A percentile compares a stretch with the other conserved stretches of the same genome.
Evolutionary conservation across 2,888 invertebrate species (phyloP).

Genomic region (Drosophila lutescens): DNA sequence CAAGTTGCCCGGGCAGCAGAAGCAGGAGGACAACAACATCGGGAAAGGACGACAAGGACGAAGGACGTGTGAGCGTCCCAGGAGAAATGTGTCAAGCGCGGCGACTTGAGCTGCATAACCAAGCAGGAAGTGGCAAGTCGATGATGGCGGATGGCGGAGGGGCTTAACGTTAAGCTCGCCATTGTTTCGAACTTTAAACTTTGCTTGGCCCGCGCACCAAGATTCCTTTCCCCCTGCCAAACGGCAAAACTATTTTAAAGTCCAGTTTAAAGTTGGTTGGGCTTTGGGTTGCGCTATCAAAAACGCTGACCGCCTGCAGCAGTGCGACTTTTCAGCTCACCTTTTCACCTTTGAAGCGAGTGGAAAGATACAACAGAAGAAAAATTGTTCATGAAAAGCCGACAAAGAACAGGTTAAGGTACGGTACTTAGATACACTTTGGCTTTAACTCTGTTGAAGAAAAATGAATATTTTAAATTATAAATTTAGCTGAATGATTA

Average conservation of each 20-base stretch:
- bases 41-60: conserved; percentile 12
- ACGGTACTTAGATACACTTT: conserved; percentile 4
- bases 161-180: conserved; percentile 30
- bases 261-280: conserved; percentile 47
- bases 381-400: not conserved
- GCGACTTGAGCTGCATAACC: conserved; percentile 76
- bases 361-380: conserved; percentile 7
- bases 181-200: conserved; percentile 54
- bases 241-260: conserved; percentile 54
- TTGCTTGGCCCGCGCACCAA: conserved; percentile 10
- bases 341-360: conserved; percentile 55
- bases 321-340: conserved; percentile 45
- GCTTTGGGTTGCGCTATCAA: conserved; percentile 6
- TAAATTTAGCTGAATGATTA: too few relatives aligned
- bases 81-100: conserved; percentile 76
- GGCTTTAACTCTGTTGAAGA: too few relatives aligned
- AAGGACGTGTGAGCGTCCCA: conserved; percentile 61
- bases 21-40: conserved; percentile 31
- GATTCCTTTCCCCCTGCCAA: conserved; percentile 28
- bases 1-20: conserved; percentile 59
- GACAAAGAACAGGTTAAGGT: not conserved
- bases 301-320: conserved; percentile 51
- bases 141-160: not conserved
- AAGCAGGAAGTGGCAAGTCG: conserved; percentile 54
- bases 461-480: too few relatives aligned